Percentiles rank a stretch among this genome's conserved stretches.
Evolutionary conservation across 2,888 invertebrate species (phyloP).

Genomic region (Hyalella azteca): DNA sequence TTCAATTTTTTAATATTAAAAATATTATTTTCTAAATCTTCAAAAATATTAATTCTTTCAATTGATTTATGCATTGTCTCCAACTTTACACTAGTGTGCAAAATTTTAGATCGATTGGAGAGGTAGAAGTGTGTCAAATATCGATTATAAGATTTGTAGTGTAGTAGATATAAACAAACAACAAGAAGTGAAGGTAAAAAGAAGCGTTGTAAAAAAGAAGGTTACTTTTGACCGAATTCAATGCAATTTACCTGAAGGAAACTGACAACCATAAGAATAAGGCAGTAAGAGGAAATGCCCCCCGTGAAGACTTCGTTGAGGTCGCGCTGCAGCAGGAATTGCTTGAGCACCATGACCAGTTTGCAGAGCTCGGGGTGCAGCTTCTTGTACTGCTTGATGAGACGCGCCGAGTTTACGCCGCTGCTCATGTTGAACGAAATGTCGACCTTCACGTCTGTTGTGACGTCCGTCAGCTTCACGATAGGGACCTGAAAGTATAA

Average conservation of each 20-base stretch:
- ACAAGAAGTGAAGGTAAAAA: no score
- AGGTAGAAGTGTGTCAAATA: no score
- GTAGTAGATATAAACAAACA: no score
- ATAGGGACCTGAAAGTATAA: conserved; percentile 76
- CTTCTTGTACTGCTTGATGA: conserved; percentile 88
- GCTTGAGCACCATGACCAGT: conserved; percentile 95
- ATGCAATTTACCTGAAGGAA: conserved; percentile 86
- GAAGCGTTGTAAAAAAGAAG: no score
- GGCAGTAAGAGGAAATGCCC: conserved; percentile 97
- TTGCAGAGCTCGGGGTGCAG: conserved; percentile 90
- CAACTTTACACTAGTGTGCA: no score
- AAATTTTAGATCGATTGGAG: no score
- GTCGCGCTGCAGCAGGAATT: conserved; percentile 96
- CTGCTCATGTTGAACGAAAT: conserved; percentile 99
- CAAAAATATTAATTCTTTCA: no score
- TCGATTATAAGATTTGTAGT: no score
- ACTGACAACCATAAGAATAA: conserved; percentile 97
- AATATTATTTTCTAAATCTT: no score
- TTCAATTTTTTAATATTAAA: no score
- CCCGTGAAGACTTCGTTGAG: conserved; percentile 99
- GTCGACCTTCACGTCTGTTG: conserved; percentile 90
- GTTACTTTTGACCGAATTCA: no score
- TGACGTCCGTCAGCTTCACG: conserved; percentile 91
- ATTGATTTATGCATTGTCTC: no score
- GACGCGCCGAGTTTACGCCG: conserved; percentile 94